Percentiles rank a stretch among this genome's conserved stretches.
Conservation (phyloP, 2,113 vertebrate genomes). For the Dipodomys spectabilis region DNA sequence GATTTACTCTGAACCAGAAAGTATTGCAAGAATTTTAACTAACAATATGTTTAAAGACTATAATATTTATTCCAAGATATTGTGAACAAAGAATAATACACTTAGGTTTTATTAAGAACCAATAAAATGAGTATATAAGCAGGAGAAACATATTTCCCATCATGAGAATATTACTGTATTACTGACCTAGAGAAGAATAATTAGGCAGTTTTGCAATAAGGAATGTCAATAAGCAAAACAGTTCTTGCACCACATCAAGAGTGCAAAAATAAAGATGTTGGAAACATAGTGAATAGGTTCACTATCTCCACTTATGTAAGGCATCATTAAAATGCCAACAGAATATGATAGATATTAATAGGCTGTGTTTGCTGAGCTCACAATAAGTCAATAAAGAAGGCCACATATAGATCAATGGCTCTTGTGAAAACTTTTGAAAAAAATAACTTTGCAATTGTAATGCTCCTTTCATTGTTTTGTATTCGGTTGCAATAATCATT, state of each 20-base stretch:
- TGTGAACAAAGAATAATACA: neutral
- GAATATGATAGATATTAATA: constrained; percentile 34
- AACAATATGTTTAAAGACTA: constrained; percentile 64
- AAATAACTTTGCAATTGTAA: neutral
- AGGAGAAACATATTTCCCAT: constrained; percentile 39
- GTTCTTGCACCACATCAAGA: constrained; percentile 63
- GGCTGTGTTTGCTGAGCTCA: neutral
- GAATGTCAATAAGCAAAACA: neutral
- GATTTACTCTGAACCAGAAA: constrained; percentile 68
- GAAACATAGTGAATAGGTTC: neutral
- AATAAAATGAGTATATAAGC: neutral
- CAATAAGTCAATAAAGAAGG: neutral
- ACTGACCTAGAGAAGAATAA: constrained; percentile 51
- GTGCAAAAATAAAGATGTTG: constrained; percentile 64
- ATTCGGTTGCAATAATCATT: neutral
- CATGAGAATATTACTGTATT: constrained; percentile 61
- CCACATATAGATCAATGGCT: neutral
- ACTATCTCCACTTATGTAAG: constrained; percentile 15
- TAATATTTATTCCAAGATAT: constrained; percentile 14
- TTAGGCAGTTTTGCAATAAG: constrained; percentile 60
- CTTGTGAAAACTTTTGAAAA: neutral
- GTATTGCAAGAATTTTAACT: constrained; percentile 56
- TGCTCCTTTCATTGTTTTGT: constrained; percentile 26
- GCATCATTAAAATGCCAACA: constrained; percentile 31
- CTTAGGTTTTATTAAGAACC: neutral